Conservation (phyloP, 2,113 vertebrate species). For the Castor canadensis region DNA sequence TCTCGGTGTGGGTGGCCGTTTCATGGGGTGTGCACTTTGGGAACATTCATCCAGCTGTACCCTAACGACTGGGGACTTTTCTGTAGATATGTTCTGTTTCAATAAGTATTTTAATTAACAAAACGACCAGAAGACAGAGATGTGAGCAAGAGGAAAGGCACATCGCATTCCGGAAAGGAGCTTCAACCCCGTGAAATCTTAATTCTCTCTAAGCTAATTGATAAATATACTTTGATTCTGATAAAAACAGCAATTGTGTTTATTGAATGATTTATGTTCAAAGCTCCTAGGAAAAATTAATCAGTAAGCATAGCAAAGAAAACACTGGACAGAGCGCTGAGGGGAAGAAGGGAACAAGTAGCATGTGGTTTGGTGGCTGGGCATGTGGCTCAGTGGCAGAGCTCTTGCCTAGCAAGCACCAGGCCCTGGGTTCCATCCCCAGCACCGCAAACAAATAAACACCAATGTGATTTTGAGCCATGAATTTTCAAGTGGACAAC, state of each 20-base stretch:
- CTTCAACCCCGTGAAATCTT: neutral
- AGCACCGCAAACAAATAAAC: neutral
- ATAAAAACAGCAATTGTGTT: neutral
- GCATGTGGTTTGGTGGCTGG: neutral
- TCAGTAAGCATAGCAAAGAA: neutral
- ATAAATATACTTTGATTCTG: neutral
- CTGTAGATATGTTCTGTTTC: neutral
- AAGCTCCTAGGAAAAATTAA: neutral
- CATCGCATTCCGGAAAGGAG: neutral
- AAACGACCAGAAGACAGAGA: neutral
- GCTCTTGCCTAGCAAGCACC: rapidly evolving
- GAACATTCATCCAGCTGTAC: neutral
- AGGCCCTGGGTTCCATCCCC: neutral
- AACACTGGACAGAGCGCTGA: neutral
- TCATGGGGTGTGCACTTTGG: rapidly evolving
- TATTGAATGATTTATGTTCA: neutral
- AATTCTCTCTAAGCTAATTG: constrained; percentile 5
- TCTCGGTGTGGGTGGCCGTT: neutral
- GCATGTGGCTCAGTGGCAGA: neutral
- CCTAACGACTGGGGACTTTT: neutral
- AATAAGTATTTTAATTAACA: neutral
- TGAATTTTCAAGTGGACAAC: neutral
- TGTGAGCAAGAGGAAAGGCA: neutral
- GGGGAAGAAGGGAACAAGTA: too few relatives aligned
- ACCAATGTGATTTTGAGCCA: neutral